Percentiles rank a stretch among this genome's conserved stretches.
These are phyloP conservation scores for Catocala fraxini DNA, from an alignment of 2,888 invertebrate genomes.

Conservation along the genomic window DNA sequence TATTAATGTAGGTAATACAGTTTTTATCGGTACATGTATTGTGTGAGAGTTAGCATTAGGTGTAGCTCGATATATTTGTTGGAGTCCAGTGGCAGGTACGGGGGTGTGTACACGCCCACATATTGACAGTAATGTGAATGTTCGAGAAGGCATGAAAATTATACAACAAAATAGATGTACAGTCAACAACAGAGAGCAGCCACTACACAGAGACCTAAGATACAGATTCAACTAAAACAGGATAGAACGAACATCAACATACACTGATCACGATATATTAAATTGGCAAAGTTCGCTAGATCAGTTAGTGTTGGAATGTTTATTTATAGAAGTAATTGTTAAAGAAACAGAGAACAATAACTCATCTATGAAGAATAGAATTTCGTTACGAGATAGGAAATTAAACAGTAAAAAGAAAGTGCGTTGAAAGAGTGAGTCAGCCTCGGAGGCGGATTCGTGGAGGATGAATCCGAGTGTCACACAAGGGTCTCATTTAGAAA, in stretches of 20 bases:
- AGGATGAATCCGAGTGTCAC: conserved; percentile 64
- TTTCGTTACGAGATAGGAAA: conserved; percentile 65
- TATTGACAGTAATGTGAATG: conserved; percentile 86
- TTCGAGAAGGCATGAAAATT: conserved; percentile 86
- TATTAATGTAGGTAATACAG: conserved; percentile 46
- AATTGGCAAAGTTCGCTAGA: conserved; percentile 56
- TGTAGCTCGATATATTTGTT: conserved; percentile 85
- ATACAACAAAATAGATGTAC: conserved; percentile 86
- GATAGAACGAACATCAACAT: conserved; percentile 75
- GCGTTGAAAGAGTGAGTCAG: conserved; percentile 71
- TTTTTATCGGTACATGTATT: conserved; percentile 72
- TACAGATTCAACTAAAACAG: conserved; percentile 82
- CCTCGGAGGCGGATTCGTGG: conserved; percentile 64
- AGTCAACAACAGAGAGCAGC: conserved; percentile 88
- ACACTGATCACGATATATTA: conserved; percentile 65
- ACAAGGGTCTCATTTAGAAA: conserved; percentile 72
- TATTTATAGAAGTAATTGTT: conserved; percentile 57
- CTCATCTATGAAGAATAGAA: conserved; percentile 61
- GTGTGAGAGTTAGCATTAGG: conserved; percentile 84
- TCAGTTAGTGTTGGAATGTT: conserved; percentile 67
- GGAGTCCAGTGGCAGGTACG: conserved; percentile 84
- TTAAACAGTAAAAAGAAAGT: conserved; percentile 69
- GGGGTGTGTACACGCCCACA: conserved; percentile 83
- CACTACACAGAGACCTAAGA: conserved; percentile 87
- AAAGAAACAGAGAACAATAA: conserved; percentile 58